Conservation (phyloP, 1,140 invertebrate species). For the Scaptomyza pallida region DNA sequence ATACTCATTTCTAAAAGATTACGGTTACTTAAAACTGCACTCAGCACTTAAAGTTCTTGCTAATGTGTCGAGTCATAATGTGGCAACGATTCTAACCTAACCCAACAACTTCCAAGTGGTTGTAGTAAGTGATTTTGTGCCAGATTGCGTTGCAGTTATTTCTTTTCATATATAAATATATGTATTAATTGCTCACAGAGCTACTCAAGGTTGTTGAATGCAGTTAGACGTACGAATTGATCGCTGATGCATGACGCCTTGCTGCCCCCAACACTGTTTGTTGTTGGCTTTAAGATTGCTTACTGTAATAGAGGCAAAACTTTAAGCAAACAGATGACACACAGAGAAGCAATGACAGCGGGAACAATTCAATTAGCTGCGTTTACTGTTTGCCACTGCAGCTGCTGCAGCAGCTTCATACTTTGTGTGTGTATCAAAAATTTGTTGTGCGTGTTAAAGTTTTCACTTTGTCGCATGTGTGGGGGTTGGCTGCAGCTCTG, state of each 20-base stretch:
- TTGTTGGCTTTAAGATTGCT: conserved; percentile 5
- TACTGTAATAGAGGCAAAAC: neutral
- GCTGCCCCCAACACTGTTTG: conserved; percentile 9
- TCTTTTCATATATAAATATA: neutral
- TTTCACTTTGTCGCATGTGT: conserved; percentile 77
- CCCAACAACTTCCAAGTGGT: conserved; percentile 13
- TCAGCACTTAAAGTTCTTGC: conserved; percentile 3
- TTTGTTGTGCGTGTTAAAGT: conserved; percentile 39
- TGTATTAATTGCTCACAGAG: conserved; percentile 47
- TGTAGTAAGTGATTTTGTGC: conserved; percentile 29
- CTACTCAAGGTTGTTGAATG: conserved; percentile 74
- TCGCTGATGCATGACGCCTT: conserved; percentile 53
- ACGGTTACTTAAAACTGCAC: neutral
- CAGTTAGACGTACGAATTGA: conserved; percentile 75
- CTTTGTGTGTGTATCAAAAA: neutral
- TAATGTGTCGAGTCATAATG: conserved; percentile 1
- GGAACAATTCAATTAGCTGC: conserved; percentile 42
- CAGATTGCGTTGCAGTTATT: conserved; percentile 38
- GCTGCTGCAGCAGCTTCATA: neutral
- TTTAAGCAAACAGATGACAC: conserved; percentile 25
- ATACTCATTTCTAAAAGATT: neutral
- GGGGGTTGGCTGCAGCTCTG: conserved; percentile 48
- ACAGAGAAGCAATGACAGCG: conserved; percentile 49
- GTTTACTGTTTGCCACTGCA: too few relatives aligned
- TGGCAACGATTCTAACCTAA: conserved; percentile 20